phyloP scores from a whole-genome alignment of 2,797 vertebrate genomes.

The Semotilus atromaculatus region DNA sequence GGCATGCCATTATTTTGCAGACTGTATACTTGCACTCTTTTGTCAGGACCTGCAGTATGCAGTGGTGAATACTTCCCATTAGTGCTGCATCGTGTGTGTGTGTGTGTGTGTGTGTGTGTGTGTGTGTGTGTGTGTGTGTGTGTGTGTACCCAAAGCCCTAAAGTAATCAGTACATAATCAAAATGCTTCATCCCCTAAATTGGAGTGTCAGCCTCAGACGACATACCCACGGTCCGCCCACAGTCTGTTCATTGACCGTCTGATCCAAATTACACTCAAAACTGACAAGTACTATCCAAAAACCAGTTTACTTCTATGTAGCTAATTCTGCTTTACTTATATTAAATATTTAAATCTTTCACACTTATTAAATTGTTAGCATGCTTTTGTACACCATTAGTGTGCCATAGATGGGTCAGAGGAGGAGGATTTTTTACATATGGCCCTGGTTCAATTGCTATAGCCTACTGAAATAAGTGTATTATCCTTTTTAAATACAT shows the following conservation, averaged over 20 bases:
- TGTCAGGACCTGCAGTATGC: neutral
- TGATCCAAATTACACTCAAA: neutral
- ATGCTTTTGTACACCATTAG: neutral
- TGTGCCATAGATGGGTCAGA: neutral
- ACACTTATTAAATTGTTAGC: neutral
- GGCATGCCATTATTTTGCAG: neutral
- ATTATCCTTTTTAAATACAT: neutral
- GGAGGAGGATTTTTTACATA: neutral
- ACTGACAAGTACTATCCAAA: neutral
- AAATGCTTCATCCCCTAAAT: conserved; percentile 20
- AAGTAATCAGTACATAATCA: conserved; percentile 25
- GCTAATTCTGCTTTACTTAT: neutral
- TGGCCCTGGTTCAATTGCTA: neutral
- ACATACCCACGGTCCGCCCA: neutral
- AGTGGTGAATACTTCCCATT: neutral
- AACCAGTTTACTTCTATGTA: neutral
- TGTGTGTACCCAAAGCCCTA: conserved; percentile 13
- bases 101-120: no score
- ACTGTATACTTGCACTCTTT: neutral
- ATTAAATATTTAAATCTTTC: neutral
- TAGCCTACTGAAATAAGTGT: neutral
- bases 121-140: neutral
- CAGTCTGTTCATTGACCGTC: neutral
- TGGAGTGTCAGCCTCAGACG: neutral
- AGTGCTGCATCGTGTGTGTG: neutral